Base-by-base conservation (phyloP, 2,113 vertebrate species). In the Hassar affinis region DNA sequence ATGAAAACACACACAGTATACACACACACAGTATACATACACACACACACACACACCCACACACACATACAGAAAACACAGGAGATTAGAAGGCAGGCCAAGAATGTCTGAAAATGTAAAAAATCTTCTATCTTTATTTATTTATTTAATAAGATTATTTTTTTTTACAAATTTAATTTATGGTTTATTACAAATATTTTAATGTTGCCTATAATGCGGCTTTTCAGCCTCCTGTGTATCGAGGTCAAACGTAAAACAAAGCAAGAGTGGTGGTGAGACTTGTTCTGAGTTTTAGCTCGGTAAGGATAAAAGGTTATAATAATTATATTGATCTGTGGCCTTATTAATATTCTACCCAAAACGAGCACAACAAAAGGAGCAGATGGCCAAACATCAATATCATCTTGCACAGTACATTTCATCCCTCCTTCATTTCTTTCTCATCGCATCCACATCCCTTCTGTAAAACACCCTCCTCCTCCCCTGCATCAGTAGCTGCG, bases 71-170 rank as follows among this genome's bases (percentile, higher is more conserved):
- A 78, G 87, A 91, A 51, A 45, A 88, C 88, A 86, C 72, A 84
- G 82, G 83, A 93, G 92, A 93, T 93, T 93, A 93, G 84, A 89
- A 84, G 35, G 56, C 85, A 81, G 84, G 91, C 90, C 90, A 91
- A 90, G 86, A 88, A 87, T 87, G 85, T 79, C 74, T 69, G 81
- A 66, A 76, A 82, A 79, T 52, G 27, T 54, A 30, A 74, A 76
- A 75, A 75, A 76, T 82, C 66, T 85, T 84, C 54, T 89, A 89
- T 79, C 80, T 6, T 66, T 68, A 71, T 85, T 90, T 49, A 45
- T 86, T 87, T 79, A 72, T 81, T n/a, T n/a, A n/a, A n/a, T 54
- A 80, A 51, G 77, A 59, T 68, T 82, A 57, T 71, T 56, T 78
- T 74, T 68, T 79, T 75, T 85, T 84, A 35, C 81, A n/a, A n/a